A percentile compares a stretch with the other conserved stretches of the same genome.
phyloP scores from a whole-genome alignment of 2,797 vertebrate species.

The Falco cherrug region DNA sequence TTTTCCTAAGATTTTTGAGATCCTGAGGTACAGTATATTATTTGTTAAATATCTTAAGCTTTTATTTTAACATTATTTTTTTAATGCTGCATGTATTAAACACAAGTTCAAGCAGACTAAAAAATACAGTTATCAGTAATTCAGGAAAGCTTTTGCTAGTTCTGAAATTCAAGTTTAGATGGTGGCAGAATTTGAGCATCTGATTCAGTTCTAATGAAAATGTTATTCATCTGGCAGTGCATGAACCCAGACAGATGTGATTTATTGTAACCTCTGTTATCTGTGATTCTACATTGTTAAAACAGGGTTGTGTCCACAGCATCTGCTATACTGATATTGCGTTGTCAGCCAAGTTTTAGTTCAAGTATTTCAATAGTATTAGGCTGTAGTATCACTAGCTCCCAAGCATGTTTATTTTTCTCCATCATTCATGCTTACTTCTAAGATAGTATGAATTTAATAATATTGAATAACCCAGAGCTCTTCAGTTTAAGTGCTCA shows the following conservation, averaged over 20 bases:
- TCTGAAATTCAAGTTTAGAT: not conserved
- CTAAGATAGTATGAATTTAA: not conserved
- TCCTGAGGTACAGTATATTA: not conserved
- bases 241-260: not conserved
- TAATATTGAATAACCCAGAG: not conserved
- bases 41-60: not conserved
- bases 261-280: not conserved
- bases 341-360: not conserved
- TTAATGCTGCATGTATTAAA: not conserved
- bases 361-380: not conserved
- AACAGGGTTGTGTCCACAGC: not conserved
- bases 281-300: not conserved
- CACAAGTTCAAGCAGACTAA: not conserved
- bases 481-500: not conserved
- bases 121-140: not conserved
- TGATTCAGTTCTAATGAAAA: not conserved
- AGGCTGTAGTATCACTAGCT: not conserved
- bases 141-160: not conserved
- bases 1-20: not conserved
- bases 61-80: not conserved
- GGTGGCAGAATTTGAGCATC: not conserved
- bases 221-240: not conserved
- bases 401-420: not conserved
- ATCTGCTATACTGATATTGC: not conserved
- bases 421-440: not conserved